Base-by-base conservation (phyloP, 2,888 invertebrate species). In the Pollenia labialis region DNA sequence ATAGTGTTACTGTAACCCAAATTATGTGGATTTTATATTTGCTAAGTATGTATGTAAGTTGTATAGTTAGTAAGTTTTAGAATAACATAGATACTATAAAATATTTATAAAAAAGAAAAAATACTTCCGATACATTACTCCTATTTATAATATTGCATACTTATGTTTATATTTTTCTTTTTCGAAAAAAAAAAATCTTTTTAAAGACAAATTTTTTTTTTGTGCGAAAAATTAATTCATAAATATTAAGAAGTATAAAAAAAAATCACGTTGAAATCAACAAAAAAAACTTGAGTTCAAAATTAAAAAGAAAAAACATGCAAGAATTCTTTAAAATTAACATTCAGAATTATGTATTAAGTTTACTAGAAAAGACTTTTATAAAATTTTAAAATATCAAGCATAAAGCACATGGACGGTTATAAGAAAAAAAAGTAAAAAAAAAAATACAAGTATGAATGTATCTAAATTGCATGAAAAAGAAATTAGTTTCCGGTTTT, bases 1-100 rank as follows among this genome's bases (percentile, higher is more conserved):
- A 56, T 54, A 8, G 72, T 74, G 72, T 74, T 62, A 44, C 60
- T 44, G 12, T 69, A 77, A 58, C 68, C 50, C 10, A 69, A 52
- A 23, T 69, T 32, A 40, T 42, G 79, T 79, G 69, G 4, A 69
- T 3, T 40, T 58, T 40, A 60, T 58, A 48, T 58, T 23, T 32
- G 48, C 48, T 32, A 62, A 42, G 16, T 44, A 76, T 46, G 18
- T 42, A 18, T 64, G 32, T 4, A 32, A 64, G 44, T 44, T 11
- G 6, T 44, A 44, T 11, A 44, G 32, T 32, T 32, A 40, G 16
- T 52, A 54, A 12, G 12, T 18, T 18, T 18, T 12, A 10, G 6
- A 64, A 64, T 66, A 11, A 18, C 46, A n/a, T n/a, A 46, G 18
- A 18, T 16, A 44, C 42, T 42, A 42, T 64, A 18, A 60, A 12